These are phyloP conservation scores for Unio delphinus DNA, from an alignment of 2,888 invertebrate species.

Conservation along the genomic window DNA sequence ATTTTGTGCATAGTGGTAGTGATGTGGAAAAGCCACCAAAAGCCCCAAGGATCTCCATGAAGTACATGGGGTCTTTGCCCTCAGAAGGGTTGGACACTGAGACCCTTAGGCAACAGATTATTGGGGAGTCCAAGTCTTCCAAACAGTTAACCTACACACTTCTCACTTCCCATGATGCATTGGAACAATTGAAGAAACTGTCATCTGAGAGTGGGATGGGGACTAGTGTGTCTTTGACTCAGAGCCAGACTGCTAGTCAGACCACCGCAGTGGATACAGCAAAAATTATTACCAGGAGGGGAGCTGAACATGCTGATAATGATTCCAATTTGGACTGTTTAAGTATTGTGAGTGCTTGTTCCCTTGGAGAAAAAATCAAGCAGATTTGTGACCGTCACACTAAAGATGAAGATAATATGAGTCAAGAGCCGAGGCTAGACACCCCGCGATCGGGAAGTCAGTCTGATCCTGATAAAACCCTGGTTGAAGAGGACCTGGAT, in stretches of 20 bases:
- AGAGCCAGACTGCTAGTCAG: no score
- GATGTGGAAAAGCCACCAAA: slow-evolving; percentile 20
- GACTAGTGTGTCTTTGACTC: neutral
- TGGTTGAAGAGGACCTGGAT: slow-evolving; percentile 17
- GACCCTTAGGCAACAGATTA: slow-evolving; percentile 29
- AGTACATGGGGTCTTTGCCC: slow-evolving; percentile 44
- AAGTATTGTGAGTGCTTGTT: slow-evolving; percentile 41
- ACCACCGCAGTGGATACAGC: no score
- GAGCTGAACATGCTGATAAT: slow-evolving; percentile 5
- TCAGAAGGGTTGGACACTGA: slow-evolving; percentile 27
- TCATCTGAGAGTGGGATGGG: slow-evolving; percentile 14
- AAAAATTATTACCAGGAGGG: no score
- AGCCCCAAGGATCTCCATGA: slow-evolving; percentile 29
- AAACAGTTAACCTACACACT: slow-evolving; percentile 32
- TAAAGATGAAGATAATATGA: neutral
- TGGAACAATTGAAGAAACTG: slow-evolving; percentile 12
- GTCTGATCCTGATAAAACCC: slow-evolving; percentile 21
- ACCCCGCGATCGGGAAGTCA: slow-evolving; percentile 12
- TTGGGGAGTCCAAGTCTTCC: slow-evolving; percentile 17
- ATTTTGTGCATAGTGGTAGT: slow-evolving; percentile 23
- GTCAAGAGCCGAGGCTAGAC: neutral
- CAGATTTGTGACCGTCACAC: slow-evolving; percentile 27
- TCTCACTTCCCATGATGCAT: slow-evolving; percentile 27
- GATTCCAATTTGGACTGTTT: slow-evolving; percentile 34
- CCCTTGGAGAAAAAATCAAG: slow-evolving; percentile 47